These are phyloP conservation scores for Corythaixoides concolor DNA, from an alignment of 2,113 vertebrate species.

Conservation along the genomic window DNA sequence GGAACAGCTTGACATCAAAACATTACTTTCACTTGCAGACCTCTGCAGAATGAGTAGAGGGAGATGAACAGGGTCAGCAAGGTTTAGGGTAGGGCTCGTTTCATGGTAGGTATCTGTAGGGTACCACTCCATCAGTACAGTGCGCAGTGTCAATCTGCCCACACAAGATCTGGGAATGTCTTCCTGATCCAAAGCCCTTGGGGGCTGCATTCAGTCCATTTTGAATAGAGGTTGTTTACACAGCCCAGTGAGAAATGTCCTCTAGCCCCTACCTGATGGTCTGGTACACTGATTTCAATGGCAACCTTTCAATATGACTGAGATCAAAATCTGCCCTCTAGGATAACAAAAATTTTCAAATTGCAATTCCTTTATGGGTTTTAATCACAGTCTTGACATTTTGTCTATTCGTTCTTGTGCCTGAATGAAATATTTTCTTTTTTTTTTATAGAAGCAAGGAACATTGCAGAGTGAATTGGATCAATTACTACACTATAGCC, in stretches of 20 bases:
- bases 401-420: not conserved
- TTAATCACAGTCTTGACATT: not conserved
- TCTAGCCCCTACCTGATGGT: not conserved
- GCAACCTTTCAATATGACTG: not conserved
- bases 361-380: not conserved
- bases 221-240: not conserved
- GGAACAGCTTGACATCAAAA: accelerated
- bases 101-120: not conserved
- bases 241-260: not conserved
- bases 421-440: not conserved
- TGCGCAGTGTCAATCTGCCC: accelerated
- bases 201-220: not conserved
- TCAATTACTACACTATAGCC: not conserved
- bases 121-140: too few relatives aligned
- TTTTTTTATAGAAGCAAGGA: not conserved
- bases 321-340: not conserved
- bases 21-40: not conserved
- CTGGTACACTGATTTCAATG: not conserved
- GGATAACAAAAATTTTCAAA: not conserved
- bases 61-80: not conserved
- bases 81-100: not conserved
- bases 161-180: not conserved
- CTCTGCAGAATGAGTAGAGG: accelerated
- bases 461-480: not conserved
- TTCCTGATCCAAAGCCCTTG: not conserved